phyloP scores from a whole-genome alignment of 2,797 vertebrate genomes.

The Tapera naevia region DNA sequence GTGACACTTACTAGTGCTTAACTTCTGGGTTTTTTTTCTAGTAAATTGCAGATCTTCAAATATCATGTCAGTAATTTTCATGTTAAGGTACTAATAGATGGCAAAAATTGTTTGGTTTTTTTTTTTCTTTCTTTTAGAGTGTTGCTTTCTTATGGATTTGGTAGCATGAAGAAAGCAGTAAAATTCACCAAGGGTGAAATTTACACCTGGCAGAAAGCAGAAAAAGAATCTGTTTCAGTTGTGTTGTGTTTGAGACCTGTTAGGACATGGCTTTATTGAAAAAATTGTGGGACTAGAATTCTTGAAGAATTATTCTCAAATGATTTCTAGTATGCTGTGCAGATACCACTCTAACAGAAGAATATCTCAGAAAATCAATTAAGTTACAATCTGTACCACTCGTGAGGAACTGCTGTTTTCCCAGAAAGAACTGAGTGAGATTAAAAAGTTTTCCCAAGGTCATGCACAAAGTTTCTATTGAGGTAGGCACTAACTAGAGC shows the following conservation, averaged over 20 bases:
- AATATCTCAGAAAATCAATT: slow-evolving; percentile 40
- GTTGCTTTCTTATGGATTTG: not conserved
- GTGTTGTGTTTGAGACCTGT: not conserved
- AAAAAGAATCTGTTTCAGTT: not conserved
- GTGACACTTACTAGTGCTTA: not conserved
- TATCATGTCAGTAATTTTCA: not conserved
- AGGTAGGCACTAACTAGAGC: not conserved
- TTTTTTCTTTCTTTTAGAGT: not conserved
- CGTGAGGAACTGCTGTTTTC: not conserved
- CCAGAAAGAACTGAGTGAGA: not conserved
- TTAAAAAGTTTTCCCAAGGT: slow-evolving; percentile 44
- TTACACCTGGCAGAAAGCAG: not conserved
- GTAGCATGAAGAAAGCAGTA: not conserved
- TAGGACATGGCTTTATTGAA: not conserved
- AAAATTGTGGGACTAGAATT: not conserved
- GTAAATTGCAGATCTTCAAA: not conserved
- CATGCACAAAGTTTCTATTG: not conserved
- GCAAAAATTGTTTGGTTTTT: not conserved
- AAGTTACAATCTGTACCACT: slow-evolving; percentile 19
- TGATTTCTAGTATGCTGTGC: slow-evolving; percentile 19
- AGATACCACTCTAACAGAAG: not conserved
- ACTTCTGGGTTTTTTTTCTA: not conserved
- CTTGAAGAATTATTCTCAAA: slow-evolving; percentile 8
- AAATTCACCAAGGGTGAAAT: not conserved
- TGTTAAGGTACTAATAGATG: not conserved